These are phyloP conservation scores for Eucidaris tribuloides DNA, from an alignment of 35 echinoderm and acorn worm species.

Conservation along the genomic window DNA sequence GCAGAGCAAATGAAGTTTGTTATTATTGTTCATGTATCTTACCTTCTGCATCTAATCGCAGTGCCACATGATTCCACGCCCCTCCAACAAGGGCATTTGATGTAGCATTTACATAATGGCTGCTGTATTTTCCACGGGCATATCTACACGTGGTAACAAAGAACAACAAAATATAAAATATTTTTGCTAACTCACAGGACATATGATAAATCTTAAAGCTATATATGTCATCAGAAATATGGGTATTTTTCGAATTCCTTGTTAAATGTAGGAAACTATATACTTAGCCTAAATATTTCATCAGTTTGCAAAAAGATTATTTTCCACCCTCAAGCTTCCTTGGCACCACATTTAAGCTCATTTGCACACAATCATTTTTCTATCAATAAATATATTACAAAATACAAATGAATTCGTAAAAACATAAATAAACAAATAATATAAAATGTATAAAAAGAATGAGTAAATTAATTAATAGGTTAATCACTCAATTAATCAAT, in stretches of 20 bases:
- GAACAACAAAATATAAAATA: background rate
- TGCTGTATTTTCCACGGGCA: conserved; percentile 26
- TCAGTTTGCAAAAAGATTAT: background rate
- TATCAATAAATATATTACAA: too few species aligned
- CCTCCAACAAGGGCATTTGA: conserved; percentile 16
- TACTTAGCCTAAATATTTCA: background rate
- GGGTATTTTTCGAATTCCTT: background rate
- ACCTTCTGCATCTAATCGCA: conserved; percentile 93
- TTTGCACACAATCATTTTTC: too few species aligned
- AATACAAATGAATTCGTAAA: too few species aligned
- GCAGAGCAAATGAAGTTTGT: background rate
- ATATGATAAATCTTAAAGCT: too few species aligned
- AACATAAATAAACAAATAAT: too few species aligned
- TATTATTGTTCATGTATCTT: conserved; percentile 4
- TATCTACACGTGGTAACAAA: background rate
- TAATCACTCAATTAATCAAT: background rate
- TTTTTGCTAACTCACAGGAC: background rate
- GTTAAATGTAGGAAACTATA: background rate
- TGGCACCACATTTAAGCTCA: too few species aligned
- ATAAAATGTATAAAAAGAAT: too few species aligned
- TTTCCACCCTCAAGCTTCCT: too few species aligned
- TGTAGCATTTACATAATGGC: conserved; percentile 5
- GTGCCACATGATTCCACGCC: conserved; percentile 79
- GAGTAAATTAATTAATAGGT: too few species aligned
- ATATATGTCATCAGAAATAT: background rate